Evolutionary conservation across 2,797 vertebrate species (phyloP).

Genomic region (Gallinago solitaria): DNA sequence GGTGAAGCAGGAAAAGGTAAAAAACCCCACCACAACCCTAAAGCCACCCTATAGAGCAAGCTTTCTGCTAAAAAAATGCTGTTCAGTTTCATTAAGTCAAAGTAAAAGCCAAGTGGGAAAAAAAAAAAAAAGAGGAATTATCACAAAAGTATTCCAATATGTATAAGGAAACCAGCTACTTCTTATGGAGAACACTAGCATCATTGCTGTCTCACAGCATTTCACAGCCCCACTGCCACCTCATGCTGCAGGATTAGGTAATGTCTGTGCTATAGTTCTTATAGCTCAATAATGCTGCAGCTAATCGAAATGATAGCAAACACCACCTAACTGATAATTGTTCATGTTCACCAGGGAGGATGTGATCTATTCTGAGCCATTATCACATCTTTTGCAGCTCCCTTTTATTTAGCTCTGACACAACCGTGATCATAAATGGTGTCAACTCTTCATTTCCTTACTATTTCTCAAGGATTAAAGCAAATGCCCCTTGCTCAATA

Average conservation of each 20-base stretch:
- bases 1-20: neutral
- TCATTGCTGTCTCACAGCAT: fast-evolving
- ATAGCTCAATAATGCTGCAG: neutral
- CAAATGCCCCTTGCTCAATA: neutral
- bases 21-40: neutral
- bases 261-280: fast-evolving
- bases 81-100: neutral
- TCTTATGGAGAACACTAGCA: neutral
- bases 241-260: neutral
- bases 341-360: neutral
- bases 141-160: neutral
- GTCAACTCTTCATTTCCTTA: neutral
- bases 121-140: neutral
- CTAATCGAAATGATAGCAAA: neutral
- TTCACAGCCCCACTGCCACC: neutral
- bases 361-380: neutral
- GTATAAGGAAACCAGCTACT: neutral
- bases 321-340: neutral
- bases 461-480: neutral
- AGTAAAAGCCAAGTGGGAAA: neutral
- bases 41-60: neutral
- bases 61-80: neutral
- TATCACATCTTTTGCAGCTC: neutral
- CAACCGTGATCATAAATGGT: neutral
- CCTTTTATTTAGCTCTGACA: neutral